Evolutionary conservation across 2,888 invertebrate species (phyloP), one percentile per base, ranked within the genome.

Genomic region (Trichogramma dendrolimi): DNA sequence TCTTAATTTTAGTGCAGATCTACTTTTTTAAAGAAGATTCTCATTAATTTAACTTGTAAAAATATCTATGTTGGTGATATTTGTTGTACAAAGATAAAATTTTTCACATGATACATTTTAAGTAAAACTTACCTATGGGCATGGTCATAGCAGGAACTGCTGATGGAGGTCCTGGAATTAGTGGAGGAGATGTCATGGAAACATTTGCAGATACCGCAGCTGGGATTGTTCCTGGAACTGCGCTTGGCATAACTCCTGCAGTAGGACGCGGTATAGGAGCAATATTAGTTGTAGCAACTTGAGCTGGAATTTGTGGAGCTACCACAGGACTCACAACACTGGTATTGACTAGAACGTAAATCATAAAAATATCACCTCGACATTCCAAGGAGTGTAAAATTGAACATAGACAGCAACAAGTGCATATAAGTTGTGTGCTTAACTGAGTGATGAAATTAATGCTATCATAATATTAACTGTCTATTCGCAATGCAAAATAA

Each of bases 81-180:
- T 46, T n/a, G 46, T 2, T 46, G n/a, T 46, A 46, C 10, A 46
- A 46, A 2, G n/a, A 46, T 10, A 46, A 2, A 10, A 46, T 10
- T 46, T 10, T 10, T 38, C 41, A 10, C 8, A 41, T 53, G 40
- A 53, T 40, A 8, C 27, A 27, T 27, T 27, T 27, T 27, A 27
- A 27, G 4, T 10, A 50, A 54, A 50, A 54, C 61, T 62, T 59
- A 66, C 65, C 65, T 6, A 58, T 46, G 69, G 75, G 71, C 58
- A 72, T 69, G 56, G 75, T 71, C 71, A 75, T 71, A 10, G 71
- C 69, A 39, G 70, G 69, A 52, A 69, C 66, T 38, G 66, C 55
- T 51, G 64, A 65, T 49, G 63, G 65, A 8, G 61, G 41, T 4
- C 67, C 61, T 27, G 64, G 51, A 62, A 67, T 70, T 60, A 73